phyloP scores from a whole-genome alignment of 2,113 vertebrate genomes.

The Cavia porcellus region DNA sequence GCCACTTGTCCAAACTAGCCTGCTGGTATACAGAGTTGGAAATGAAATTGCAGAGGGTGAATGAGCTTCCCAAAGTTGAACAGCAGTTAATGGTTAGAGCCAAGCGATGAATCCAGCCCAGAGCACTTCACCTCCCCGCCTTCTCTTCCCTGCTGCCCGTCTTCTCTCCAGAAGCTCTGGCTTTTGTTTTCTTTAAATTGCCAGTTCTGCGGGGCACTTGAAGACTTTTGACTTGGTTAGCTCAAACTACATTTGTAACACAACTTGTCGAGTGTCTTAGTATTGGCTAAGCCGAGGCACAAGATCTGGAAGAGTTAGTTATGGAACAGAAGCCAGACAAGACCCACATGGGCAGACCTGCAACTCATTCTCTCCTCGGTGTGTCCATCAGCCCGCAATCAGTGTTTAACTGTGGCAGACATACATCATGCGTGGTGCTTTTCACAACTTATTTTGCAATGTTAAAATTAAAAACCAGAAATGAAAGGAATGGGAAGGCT shows the following conservation, averaged over 20 bases:
- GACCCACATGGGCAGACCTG: not conserved
- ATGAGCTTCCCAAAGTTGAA: not conserved
- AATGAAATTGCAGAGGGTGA: not conserved
- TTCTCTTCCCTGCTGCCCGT: fast-evolving
- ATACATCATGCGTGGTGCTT: fast-evolving
- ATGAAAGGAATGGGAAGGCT: not conserved
- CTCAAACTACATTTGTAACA: not conserved
- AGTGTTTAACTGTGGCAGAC: fast-evolving
- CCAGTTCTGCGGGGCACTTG: not conserved
- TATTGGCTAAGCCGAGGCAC: not conserved
- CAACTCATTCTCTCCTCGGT: fast-evolving
- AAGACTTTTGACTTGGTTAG: not conserved
- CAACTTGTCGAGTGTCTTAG: not conserved
- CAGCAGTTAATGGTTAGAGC: fast-evolving
- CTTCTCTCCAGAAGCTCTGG: not conserved
- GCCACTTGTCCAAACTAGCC: not conserved
- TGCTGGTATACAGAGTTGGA: not conserved
- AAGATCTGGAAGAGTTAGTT: not conserved
- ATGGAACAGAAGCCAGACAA: not conserved
- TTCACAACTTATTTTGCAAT: fast-evolving
- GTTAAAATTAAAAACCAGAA: not conserved
- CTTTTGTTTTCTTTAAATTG: not conserved
- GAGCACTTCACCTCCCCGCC: fast-evolving
- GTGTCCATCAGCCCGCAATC: not conserved
- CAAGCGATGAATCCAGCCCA: fast-evolving